Percentiles rank a stretch among this genome's conserved stretches.
Evolutionary conservation across 2,113 vertebrate genomes (phyloP).

Genomic region (Cnemophilus loriae): DNA sequence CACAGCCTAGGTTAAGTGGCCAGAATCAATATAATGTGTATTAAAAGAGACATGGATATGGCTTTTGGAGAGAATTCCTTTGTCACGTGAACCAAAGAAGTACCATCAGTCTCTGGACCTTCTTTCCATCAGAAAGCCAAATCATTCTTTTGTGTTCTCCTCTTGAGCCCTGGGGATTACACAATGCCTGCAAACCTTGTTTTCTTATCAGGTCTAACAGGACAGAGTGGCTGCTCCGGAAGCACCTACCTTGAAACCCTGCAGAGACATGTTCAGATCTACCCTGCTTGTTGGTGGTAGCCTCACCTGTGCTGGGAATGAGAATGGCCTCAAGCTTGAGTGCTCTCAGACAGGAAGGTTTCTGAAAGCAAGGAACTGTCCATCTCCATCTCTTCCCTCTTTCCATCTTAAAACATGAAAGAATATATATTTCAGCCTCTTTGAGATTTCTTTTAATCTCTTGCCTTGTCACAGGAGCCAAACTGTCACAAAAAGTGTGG

Average conservation of each 20-base stretch:
- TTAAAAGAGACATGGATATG: not conserved
- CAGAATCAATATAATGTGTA: not conserved
- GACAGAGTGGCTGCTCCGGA: not conserved
- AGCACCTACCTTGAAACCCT: not conserved
- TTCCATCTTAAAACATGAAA: not conserved
- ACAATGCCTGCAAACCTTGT: not conserved
- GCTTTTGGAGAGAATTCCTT: not conserved
- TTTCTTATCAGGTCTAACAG: not conserved
- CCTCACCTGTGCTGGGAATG: too few species aligned
- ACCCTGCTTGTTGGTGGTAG: not conserved
- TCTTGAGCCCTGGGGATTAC: not conserved
- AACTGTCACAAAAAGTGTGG: not conserved
- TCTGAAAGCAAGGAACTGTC: not conserved
- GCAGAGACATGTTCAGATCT: not conserved
- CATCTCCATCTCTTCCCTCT: not conserved
- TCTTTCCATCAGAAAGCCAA: not conserved
- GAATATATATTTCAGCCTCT: not conserved
- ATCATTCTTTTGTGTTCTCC: not conserved
- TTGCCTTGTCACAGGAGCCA: not conserved
- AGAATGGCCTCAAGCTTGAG: not conserved
- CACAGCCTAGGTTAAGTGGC: not conserved
- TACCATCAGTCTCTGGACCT: not conserved
- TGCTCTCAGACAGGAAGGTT: not conserved
- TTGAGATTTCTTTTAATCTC: not conserved
- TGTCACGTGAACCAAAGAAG: not conserved